Evolutionary conservation across 2,888 invertebrate genomes (phyloP), one percentile per base, ranked within the genome.

Genomic region (Oegoconia quadripuncta): DNA sequence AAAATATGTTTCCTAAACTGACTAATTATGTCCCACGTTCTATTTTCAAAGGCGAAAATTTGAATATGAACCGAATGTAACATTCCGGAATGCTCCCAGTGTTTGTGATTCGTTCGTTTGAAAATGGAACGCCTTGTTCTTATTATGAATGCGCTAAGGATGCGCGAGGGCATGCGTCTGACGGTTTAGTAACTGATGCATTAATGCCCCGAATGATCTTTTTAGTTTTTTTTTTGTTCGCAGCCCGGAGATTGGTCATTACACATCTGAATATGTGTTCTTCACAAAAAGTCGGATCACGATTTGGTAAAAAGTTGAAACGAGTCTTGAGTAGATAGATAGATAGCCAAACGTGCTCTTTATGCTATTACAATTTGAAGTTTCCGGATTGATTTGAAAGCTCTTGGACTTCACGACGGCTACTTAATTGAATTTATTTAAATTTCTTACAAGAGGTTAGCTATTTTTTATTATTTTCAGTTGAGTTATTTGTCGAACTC

Each of bases 171-270:
- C 84, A 84, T 82, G 64, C 79, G 75, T 73, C 80, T 69, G 79
- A 78, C 78, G 84, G 81, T 84, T 87, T 86, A 84, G 84, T 84
- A 81, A 81, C 80, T 79, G 82, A 83, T 83, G 86, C 86, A 84
- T 87, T 84, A 83, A 84, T 83, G 77, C 74, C 59, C 71, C 73
- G 71, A 79, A 78, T 76, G 75, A 74, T 75, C 70, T 66, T 56
- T 37, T 60, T 62, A 69, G 69, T 71, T 78, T 77, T 78, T 74
- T 79, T 77, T 79, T 76, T 77, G 64, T 74, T 64, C 72, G 53
- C 69, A 75, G 76, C 76, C 74, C 78, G 81, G 82, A 83, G 86
- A 84, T 84, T 82, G 83, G 80, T 82, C 83, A 82, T 82, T 82
- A 83, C 83, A 76, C 77, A 84, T 84, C 79, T 86, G 86, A 86